Conservation (phyloP, 2,113 vertebrate genomes). For the Siniperca chuatsi region DNA sequence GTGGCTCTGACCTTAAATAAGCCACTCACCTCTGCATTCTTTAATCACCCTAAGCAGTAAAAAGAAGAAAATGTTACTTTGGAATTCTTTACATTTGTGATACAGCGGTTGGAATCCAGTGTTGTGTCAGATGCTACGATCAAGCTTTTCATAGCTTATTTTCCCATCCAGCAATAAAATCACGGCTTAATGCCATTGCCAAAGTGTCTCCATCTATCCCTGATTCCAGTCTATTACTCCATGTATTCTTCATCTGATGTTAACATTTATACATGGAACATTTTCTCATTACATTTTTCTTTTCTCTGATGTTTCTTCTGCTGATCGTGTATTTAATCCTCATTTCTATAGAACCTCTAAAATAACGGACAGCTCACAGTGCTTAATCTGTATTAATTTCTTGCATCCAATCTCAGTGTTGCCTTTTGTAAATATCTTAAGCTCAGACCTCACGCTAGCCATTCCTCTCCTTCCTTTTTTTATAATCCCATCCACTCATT, state of each 20-base stretch:
- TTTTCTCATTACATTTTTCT: slow-evolving; percentile 8
- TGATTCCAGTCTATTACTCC: slow-evolving; percentile 5
- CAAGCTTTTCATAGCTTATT: not conserved
- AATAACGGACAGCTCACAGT: not conserved
- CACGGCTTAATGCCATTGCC: not conserved
- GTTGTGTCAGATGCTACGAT: not conserved
- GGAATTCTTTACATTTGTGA: not conserved
- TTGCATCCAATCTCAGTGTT: slow-evolving; percentile 1
- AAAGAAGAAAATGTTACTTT: not conserved
- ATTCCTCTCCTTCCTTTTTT: not conserved
- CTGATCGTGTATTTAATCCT: slow-evolving; percentile 10
- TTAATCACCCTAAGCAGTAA: not conserved
- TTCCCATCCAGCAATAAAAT: slow-evolving; percentile 21
- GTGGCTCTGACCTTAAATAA: not conserved
- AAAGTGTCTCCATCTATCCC: not conserved
- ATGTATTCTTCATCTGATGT: slow-evolving; percentile 11
- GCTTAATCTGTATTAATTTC: slow-evolving; percentile 23
- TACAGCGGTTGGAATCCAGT: not conserved
- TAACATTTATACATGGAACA: not conserved
- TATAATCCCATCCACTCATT: slow-evolving; percentile 31
- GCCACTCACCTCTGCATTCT: too few relatives aligned
- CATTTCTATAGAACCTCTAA: not conserved
- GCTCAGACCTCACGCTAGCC: slow-evolving; percentile 13
- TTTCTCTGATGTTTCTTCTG: not conserved
- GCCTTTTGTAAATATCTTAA: slow-evolving; percentile 17